phyloP scores from a whole-genome alignment of 2,113 vertebrate species.

The Macaca fascicularis region DNA sequence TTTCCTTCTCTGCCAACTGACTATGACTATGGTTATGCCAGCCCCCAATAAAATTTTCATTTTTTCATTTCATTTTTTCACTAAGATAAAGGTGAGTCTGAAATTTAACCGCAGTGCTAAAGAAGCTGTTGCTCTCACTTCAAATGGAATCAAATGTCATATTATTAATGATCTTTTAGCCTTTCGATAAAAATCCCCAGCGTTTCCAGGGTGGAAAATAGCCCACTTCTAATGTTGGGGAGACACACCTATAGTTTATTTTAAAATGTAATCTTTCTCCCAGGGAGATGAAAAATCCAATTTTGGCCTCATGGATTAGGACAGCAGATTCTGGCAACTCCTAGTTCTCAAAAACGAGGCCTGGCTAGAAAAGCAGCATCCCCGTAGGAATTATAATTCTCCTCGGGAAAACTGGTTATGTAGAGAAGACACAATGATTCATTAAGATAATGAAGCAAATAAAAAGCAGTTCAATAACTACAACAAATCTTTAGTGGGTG shows the following conservation, averaged over 20 bases:
- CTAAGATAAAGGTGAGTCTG: neutral
- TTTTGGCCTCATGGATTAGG: slow-evolving; percentile 29
- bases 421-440: slow-evolving; percentile 34
- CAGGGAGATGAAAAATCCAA: slow-evolving; percentile 22
- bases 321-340: slow-evolving; percentile 2
- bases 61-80: neutral
- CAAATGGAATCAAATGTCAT: slow-evolving; percentile 16
- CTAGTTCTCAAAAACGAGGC: slow-evolving; percentile 49
- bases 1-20: slow-evolving; percentile 15
- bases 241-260: slow-evolving; percentile 33
- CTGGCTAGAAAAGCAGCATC: neutral
- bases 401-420: slow-evolving; percentile 41
- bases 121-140: neutral
- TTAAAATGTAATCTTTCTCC: slow-evolving; percentile 39
- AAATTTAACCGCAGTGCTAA: slow-evolving; percentile 1
- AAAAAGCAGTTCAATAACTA: slow-evolving; percentile 54
- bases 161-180: neutral
- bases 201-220: slow-evolving; percentile 46
- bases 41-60: neutral
- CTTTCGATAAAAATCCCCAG: slow-evolving; percentile 13
- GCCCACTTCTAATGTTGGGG: slow-evolving; percentile 22
- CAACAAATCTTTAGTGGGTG: neutral
- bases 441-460: slow-evolving; percentile 58
- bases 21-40: neutral
- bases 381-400: neutral